These are phyloP conservation scores for Apomyelois bistriatella DNA, from an alignment of 2,888 invertebrate genomes.

Conservation along the genomic window DNA sequence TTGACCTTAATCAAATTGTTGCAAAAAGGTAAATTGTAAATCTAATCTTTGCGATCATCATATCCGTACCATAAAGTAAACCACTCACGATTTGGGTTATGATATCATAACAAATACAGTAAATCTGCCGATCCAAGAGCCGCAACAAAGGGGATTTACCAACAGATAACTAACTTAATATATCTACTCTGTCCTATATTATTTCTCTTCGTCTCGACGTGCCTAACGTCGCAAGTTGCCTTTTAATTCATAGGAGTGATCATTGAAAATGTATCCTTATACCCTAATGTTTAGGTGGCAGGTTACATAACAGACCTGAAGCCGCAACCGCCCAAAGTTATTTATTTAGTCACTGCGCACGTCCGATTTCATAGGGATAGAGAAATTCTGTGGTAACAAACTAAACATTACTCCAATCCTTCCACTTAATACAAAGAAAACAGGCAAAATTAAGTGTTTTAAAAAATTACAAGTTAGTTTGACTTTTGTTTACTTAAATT, in stretches of 20 bases:
- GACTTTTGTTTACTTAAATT: too few relatives aligned
- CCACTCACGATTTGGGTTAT: background rate
- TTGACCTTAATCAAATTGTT: too few relatives aligned
- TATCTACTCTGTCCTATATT: constrained; percentile 8
- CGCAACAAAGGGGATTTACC: constrained; percentile 16
- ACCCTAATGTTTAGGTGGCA: constrained; percentile 3
- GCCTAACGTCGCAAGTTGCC: constrained; percentile 11
- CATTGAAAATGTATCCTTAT: constrained; percentile 13
- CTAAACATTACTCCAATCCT: background rate
- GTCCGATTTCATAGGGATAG: constrained; percentile 15
- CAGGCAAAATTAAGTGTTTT: background rate
- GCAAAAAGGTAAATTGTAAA: too few relatives aligned
- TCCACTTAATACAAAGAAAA: background rate
- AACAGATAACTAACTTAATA: constrained; percentile 14
- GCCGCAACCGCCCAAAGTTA: constrained; percentile 3
- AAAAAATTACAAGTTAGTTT: background rate
- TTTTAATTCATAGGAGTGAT: constrained; percentile 8
- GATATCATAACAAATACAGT: background rate
- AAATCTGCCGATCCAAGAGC: constrained; percentile 4
- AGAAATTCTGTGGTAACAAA: constrained; percentile 9
- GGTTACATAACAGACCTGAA: background rate
- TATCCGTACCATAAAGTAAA: background rate
- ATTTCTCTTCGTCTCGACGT: constrained; percentile 10
- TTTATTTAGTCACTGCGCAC: constrained; percentile 13
- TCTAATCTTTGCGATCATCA: too few relatives aligned